Conservation (phyloP, 1,140 invertebrate genomes). For the Brachionus paranguensis region DNA sequence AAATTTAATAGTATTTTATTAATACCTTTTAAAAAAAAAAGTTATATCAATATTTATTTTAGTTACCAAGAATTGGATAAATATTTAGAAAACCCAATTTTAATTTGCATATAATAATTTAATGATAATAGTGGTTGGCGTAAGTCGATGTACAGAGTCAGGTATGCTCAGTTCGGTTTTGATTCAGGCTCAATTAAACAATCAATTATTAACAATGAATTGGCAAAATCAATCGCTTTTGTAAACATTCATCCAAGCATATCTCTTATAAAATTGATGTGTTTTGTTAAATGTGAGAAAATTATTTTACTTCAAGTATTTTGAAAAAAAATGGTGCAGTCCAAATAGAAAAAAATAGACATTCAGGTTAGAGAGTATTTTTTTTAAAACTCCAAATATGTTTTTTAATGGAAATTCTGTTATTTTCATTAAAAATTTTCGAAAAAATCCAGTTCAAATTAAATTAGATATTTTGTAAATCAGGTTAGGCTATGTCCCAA, state of each 20-base stretch:
- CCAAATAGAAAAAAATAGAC: no score
- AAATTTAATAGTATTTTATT: not conserved
- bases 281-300: not conserved
- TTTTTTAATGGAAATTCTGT: no score
- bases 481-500: not conserved
- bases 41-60: slow-evolving; percentile 13
- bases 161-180: not conserved
- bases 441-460: not conserved
- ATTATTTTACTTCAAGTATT: not conserved
- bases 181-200: not conserved
- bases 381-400: no score
- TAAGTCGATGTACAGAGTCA: not conserved
- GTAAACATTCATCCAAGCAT: not conserved
- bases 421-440: no score
- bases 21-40: not conserved
- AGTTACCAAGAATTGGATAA: slow-evolving; percentile 25
- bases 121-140: not conserved
- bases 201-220: not conserved
- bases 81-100: slow-evolving; percentile 8
- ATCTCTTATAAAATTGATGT: not conserved
- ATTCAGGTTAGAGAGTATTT: no score
- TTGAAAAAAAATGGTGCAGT: no score
- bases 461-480: not conserved
- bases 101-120: not conserved
- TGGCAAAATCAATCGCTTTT: not conserved